Percentiles rank a stretch among this genome's conserved stretches.
phyloP scores from a whole-genome alignment of 2,888 invertebrate genomes.

The Diarsia rubi region DNA sequence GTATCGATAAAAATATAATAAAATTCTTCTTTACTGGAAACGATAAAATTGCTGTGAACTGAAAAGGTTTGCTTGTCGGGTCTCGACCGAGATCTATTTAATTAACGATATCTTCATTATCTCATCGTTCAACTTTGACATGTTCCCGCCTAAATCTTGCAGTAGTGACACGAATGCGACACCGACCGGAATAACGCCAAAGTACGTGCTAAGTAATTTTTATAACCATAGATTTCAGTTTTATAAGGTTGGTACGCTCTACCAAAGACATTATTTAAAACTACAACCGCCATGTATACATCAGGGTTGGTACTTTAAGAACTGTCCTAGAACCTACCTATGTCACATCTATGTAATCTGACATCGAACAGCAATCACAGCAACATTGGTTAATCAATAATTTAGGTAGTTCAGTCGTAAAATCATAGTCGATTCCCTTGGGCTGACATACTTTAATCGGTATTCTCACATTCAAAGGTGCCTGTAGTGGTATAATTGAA shows the following conservation, averaged over 20 bases:
- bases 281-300: too few relatives aligned
- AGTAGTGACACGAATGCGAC: not conserved
- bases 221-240: not conserved
- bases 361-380: not conserved
- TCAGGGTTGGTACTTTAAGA: too few relatives aligned
- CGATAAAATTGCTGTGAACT: not conserved
- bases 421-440: not conserved
- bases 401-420: not conserved
- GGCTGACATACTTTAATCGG: not conserved
- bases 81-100: not conserved
- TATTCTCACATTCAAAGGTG: too few relatives aligned
- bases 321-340: not conserved
- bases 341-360: not conserved
- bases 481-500: too few relatives aligned
- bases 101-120: not conserved
- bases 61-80: not conserved
- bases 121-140: not conserved
- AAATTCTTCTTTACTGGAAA: not conserved
- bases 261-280: too few relatives aligned
- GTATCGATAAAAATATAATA: conserved; percentile 18
- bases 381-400: not conserved
- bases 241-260: too few relatives aligned
- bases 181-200: not conserved
- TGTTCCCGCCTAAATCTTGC: not conserved
- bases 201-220: not conserved